Conservation (phyloP, 2,888 invertebrate genomes). For the Leucozona laternaria region DNA sequence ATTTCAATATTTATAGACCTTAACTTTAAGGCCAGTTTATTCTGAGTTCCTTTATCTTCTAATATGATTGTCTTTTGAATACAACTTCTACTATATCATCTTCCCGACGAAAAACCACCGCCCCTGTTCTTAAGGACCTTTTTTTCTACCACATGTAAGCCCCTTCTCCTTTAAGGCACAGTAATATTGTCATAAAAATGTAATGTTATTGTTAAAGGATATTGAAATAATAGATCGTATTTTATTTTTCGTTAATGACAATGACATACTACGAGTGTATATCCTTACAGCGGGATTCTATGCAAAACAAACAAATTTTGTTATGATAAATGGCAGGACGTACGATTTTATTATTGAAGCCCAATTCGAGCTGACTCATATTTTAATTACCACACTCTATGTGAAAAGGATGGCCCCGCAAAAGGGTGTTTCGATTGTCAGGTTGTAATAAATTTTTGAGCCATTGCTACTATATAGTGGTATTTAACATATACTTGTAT, state of each 20-base stretch:
- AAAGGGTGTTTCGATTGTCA: slow-evolving; percentile 38
- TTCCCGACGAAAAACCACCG: too few species aligned
- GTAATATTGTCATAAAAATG: slow-evolving; percentile 56
- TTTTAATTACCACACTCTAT: slow-evolving; percentile 65
- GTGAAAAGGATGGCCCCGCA: background rate
- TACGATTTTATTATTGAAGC: slow-evolving; percentile 20
- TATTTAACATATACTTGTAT: background rate
- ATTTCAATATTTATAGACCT: too few species aligned
- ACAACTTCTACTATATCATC: too few species aligned
- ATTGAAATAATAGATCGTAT: slow-evolving; percentile 60
- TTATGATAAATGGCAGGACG: slow-evolving; percentile 66
- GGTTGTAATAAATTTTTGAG: slow-evolving; percentile 72
- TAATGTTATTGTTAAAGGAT: slow-evolving; percentile 51
- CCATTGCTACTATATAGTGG: slow-evolving; percentile 44
- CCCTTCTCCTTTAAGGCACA: background rate
- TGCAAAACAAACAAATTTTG: slow-evolving; percentile 53
- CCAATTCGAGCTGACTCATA: slow-evolving; percentile 66
- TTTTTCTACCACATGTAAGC: background rate
- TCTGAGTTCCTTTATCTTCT: too few species aligned
- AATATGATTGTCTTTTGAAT: too few species aligned
- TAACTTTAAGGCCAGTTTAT: too few species aligned
- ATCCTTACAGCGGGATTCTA: slow-evolving; percentile 36
- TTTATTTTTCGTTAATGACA: slow-evolving; percentile 59
- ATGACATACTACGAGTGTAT: slow-evolving; percentile 4
- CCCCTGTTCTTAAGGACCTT: background rate